Conservation (phyloP, 2,113 vertebrate species). For the Chaenocephalus aceratus region DNA sequence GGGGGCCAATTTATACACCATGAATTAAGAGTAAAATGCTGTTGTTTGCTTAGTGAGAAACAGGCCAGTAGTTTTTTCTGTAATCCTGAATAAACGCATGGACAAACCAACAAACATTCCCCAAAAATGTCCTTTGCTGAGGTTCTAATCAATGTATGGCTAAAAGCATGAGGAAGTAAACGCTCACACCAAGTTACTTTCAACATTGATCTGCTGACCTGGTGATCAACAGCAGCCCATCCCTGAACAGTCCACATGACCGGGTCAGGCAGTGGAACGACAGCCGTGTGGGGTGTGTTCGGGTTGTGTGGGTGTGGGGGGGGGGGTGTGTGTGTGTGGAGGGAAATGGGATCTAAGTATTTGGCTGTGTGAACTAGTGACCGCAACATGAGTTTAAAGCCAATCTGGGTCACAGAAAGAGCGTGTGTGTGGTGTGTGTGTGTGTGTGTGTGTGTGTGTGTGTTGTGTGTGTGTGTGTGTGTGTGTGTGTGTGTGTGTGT, state of each 20-base stretch:
- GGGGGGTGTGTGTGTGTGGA: background rate
- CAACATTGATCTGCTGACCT: slow-evolving; percentile 25
- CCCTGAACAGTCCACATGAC: slow-evolving; percentile 37
- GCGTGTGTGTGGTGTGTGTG: slow-evolving; percentile 33
- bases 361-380: slow-evolving; percentile 55
- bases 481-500: slow-evolving; percentile 62
- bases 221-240: slow-evolving; percentile 21
- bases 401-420: slow-evolving; percentile 78
- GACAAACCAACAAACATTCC: too few relatives aligned
- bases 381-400: slow-evolving; percentile 43
- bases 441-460: slow-evolving; percentile 32
- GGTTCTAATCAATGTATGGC: background rate
- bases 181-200: slow-evolving; percentile 3
- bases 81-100: too few relatives aligned
- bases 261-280: background rate
- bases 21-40: too few relatives aligned
- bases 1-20: too few relatives aligned
- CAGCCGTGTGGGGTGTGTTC: slow-evolving; percentile 7
- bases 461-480: slow-evolving; percentile 52
- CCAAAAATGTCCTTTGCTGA: too few relatives aligned
- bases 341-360: slow-evolving; percentile 20
- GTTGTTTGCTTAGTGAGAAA: too few relatives aligned
- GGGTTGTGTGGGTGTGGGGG: background rate
- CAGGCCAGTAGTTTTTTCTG: too few relatives aligned
- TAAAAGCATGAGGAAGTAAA: background rate